phyloP scores from a whole-genome alignment of 2,797 vertebrate genomes.

The Oophaga sylvatica region DNA sequence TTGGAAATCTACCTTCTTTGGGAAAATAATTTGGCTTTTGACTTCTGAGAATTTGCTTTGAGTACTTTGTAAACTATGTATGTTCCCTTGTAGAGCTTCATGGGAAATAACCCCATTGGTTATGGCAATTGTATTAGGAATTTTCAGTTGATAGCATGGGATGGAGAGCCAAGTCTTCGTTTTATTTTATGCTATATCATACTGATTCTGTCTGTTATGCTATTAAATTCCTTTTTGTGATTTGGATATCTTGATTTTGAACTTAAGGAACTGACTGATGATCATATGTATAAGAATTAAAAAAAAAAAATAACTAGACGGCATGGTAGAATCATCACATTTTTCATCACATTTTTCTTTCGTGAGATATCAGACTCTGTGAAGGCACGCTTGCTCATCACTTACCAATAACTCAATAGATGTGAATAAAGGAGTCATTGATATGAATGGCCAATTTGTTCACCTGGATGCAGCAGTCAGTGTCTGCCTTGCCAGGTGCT shows the following conservation, averaged over 20 bases:
- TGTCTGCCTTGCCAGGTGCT: too few species aligned
- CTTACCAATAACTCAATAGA: too few species aligned
- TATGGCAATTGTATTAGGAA: slow-evolving; percentile 1
- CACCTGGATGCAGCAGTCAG: too few species aligned
- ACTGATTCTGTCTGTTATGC: neutral
- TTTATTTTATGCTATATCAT: neutral
- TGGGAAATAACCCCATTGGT: neutral
- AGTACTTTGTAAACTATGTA: neutral
- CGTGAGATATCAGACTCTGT: too few species aligned
- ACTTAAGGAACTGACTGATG: neutral
- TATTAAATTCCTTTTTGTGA: neutral
- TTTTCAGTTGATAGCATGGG: neutral
- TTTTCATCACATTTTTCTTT: too few species aligned
- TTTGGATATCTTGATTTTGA: neutral
- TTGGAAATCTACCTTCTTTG: neutral
- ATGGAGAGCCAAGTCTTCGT: neutral
- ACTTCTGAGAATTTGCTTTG: neutral
- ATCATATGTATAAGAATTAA: neutral
- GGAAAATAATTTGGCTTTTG: neutral
- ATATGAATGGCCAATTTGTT: too few species aligned
- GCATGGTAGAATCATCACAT: too few species aligned
- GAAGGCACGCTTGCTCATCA: too few species aligned
- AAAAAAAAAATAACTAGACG: neutral
- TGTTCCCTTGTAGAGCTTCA: neutral
- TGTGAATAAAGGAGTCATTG: too few species aligned